Percentiles rank a stretch among this genome's conserved stretches.
Conservation (phyloP, 2,797 vertebrate species). For the Acipenser oxyrinchus region DNA sequence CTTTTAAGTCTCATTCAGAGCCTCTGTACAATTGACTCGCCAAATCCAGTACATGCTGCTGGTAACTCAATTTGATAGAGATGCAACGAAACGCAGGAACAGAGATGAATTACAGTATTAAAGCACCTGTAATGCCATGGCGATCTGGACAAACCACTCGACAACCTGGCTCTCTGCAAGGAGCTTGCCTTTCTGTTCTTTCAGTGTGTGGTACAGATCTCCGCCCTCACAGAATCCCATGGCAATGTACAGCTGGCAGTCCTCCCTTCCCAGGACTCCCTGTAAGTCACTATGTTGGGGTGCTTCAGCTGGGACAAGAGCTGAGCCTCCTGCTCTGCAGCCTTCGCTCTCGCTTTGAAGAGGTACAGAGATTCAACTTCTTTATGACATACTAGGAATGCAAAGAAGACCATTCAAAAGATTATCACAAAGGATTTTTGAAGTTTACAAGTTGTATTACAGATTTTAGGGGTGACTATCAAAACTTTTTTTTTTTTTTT, state of each 20-base stretch:
- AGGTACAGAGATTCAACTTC: slow-evolving; percentile 81
- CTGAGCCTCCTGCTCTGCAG: slow-evolving; percentile 93
- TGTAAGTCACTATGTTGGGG: slow-evolving; percentile 94
- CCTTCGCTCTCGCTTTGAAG: slow-evolving; percentile 74
- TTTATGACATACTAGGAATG: slow-evolving; percentile 84
- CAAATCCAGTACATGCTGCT: neutral
- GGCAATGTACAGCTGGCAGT: slow-evolving; percentile 85
- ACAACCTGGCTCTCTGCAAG: slow-evolving; percentile 86
- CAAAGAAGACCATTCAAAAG: neutral
- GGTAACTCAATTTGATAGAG: no score
- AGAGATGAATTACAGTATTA: neutral
- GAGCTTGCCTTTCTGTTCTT: slow-evolving; percentile 83
- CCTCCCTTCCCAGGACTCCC: slow-evolving; percentile 89
- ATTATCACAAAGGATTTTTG: neutral
- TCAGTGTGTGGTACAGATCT: slow-evolving; percentile 90
- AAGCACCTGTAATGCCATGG: slow-evolving; percentile 90
- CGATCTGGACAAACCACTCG: slow-evolving; percentile 98
- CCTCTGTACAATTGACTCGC: neutral
- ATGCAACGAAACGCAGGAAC: no score
- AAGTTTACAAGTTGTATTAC: no score
- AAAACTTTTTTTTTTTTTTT: no score
- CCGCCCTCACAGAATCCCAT: slow-evolving; percentile 98
- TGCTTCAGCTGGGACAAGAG: slow-evolving; percentile 82
- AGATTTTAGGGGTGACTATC: no score
- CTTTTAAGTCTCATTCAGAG: neutral